These are phyloP conservation scores for Aegithalos caudatus DNA, from an alignment of 2,113 vertebrate genomes.

Conservation along the genomic window DNA sequence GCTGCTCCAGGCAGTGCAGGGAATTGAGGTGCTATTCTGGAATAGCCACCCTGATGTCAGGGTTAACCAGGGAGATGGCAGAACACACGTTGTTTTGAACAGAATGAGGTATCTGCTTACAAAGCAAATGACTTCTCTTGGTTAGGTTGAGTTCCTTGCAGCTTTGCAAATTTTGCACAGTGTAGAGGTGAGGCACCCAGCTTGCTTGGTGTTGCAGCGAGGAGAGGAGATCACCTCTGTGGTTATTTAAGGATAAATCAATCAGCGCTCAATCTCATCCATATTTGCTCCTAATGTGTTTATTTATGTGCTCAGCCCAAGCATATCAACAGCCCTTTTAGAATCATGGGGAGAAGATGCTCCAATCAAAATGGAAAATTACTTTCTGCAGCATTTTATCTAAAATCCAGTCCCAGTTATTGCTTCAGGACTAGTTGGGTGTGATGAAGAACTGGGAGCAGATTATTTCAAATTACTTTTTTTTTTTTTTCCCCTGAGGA, in stretches of 20 bases:
- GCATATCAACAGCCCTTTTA: not conserved
- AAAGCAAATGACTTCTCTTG: not conserved
- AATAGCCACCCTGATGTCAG: not conserved
- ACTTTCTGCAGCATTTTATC: not conserved
- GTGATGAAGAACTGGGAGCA: not conserved
- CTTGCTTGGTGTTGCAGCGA: not conserved
- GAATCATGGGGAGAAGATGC: not conserved
- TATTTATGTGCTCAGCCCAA: not conserved
- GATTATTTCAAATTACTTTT: not conserved
- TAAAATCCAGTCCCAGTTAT: not conserved
- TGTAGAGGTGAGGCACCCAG: not conserved
- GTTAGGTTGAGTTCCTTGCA: not conserved
- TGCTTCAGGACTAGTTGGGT: not conserved
- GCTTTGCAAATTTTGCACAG: not conserved
- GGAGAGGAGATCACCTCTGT: not conserved
- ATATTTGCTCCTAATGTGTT: not conserved
- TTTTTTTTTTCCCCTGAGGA: not conserved
- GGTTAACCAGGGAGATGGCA: not conserved
- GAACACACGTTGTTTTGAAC: not conserved
- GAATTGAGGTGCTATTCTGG: not conserved
- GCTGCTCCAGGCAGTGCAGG: not conserved
- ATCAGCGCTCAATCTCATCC: not conserved
- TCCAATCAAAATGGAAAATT: not conserved
- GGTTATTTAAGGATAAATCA: not conserved
- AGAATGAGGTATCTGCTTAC: not conserved